Evolutionary conservation across 64 coral and sea anemone genomes (phyloP).

Genomic region (Catalaphyllia jardinei): DNA sequence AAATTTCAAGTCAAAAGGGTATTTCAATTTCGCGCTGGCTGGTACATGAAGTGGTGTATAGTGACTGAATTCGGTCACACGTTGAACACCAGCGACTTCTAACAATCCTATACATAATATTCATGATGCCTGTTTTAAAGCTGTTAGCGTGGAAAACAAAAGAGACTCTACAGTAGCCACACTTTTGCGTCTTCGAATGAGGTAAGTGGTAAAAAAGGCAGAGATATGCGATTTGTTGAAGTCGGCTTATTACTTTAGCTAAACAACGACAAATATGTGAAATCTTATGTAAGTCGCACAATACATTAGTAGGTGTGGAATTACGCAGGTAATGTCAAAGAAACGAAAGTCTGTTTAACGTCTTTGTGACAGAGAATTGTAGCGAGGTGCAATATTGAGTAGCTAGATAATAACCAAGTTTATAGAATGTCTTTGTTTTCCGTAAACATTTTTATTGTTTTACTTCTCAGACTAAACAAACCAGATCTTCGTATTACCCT

Average conservation of each 20-base stretch:
- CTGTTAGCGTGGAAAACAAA: not conserved
- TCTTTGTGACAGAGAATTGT: too few species aligned
- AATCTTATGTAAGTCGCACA: too few species aligned
- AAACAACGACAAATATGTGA: too few species aligned
- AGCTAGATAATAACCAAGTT: not conserved
- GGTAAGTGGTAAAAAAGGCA: not conserved
- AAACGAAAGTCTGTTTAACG: too few species aligned
- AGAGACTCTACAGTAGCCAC: not conserved
- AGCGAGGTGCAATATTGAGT: not conserved
- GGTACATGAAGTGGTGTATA: not conserved
- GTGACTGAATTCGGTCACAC: slow-evolving; percentile 16
- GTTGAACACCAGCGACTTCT: not conserved
- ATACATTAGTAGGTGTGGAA: too few species aligned
- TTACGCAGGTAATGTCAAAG: too few species aligned
- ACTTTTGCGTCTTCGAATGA: not conserved
- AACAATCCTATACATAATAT: not conserved
- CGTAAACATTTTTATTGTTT: not conserved
- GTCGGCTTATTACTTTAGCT: too few species aligned
- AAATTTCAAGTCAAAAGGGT: not conserved
- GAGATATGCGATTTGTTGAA: too few species aligned
- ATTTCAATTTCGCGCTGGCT: not conserved
- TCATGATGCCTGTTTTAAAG: not conserved
- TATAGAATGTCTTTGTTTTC: not conserved
- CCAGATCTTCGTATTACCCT: not conserved
- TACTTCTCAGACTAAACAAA: not conserved